Base-by-base conservation (phyloP, 1,140 invertebrate species). In the Pseudomyrmex cubaensis region DNA sequence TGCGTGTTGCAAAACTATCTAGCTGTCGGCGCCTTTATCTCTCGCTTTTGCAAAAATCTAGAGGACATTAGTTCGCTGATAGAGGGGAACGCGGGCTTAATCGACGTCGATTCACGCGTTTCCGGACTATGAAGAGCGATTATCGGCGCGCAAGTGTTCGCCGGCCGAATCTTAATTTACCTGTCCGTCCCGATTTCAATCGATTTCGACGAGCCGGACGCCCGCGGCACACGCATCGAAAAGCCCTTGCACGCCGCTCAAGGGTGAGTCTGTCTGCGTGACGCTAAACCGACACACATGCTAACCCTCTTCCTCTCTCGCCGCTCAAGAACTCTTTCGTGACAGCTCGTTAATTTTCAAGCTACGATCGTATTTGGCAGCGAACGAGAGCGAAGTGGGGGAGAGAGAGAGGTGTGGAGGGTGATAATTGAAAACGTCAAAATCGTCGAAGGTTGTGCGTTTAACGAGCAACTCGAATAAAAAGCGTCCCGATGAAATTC, bases 271-370 rank as follows among this genome's bases (percentile, higher is more conserved):
- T 17, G 66, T 50, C 70, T 85, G 20, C n/a, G 69, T 54, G 52
- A 46, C 56, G 22, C 52, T 72, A 3, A 35, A 52, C 22, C 48
- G 66, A 7, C n/a, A 22, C 57, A 44, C 73, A 46, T 46, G 22
- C 52, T 86, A 50, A 63, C 20, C 22, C 17, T 22, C 17, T 50
- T 46, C 20, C 44, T 48, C 62, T 13, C 62, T 44, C 9, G 10
- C 77, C 73, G 44, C 54, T 77, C 52, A 66, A 52, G 74, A 87
- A 88, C 73, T 88, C 83, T 85, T 85, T 87, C 76, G 25, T 87
- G 86, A 85, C 86, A 85, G 82, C 83, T 88, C 76, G 83, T 88
- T 88, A 87, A 88, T 87, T 87, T 87, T 59, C 77, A 57, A 77
- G 50, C 73, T 73, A 69, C 86, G 74, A 70, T 73, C 69, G 63